Conservation (phyloP, 2,113 vertebrate genomes). For the Cyprinodon tularosa region DNA sequence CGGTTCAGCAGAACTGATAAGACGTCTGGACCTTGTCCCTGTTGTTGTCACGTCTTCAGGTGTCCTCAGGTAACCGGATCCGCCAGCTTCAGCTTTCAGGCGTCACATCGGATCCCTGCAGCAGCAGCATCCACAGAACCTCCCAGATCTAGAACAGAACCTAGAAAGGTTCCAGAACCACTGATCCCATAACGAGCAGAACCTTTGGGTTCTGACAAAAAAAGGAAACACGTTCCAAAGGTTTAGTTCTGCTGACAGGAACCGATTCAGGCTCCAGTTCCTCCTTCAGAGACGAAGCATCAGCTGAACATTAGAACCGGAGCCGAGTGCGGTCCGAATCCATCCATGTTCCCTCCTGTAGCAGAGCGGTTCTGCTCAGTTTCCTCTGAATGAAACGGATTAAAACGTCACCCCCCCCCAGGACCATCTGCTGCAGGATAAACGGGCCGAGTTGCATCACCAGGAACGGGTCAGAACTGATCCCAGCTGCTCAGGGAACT, state of each 20-base stretch:
- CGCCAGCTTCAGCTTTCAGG: conserved; percentile 17
- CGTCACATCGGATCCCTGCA: not conserved
- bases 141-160: too few relatives aligned
- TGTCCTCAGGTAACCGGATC: conserved; percentile 33
- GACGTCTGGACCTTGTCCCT: conserved; percentile 48
- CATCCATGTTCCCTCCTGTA: too few relatives aligned
- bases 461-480: not conserved
- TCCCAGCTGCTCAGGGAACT: not conserved
- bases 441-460: conserved; percentile 1
- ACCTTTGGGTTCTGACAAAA: too few relatives aligned
- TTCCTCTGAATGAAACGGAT: not conserved
- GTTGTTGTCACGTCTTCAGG: conserved; percentile 7
- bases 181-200: too few relatives aligned
- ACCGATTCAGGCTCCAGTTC: not conserved
- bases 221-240: too few relatives aligned
- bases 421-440: conserved; percentile 70
- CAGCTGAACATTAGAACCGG: not conserved
- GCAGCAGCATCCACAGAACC: too few relatives aligned
- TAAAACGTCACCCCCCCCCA: conserved; percentile 20
- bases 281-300: not conserved
- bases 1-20: conserved; percentile 49
- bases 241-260: too few relatives aligned
- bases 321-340: too few relatives aligned
- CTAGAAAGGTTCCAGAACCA: too few relatives aligned
- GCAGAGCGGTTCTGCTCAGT: not conserved